A percentile compares a stretch with the other conserved stretches of the same genome.
Conservation (phyloP, 2,113 vertebrate genomes). For the Scartelaos histophorus region DNA sequence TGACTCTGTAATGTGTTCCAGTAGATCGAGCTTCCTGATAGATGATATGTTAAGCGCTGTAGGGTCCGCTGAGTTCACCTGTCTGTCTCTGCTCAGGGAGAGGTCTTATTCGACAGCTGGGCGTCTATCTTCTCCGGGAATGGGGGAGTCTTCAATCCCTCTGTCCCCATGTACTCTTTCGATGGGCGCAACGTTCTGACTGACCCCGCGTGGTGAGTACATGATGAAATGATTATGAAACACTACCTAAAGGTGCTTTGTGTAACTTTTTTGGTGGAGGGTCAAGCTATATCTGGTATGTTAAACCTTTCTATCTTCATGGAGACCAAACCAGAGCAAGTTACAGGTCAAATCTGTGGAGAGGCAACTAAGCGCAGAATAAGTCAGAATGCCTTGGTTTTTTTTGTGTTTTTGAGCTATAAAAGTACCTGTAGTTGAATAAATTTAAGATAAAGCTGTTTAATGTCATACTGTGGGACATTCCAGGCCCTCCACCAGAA, state of each 20-base stretch:
- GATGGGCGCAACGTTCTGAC: slow-evolving; percentile 85
- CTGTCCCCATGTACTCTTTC: slow-evolving; percentile 85
- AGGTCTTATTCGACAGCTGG: slow-evolving; percentile 87
- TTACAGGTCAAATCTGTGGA: too few species aligned
- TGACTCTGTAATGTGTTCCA: neutral
- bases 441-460: too few species aligned
- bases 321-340: neutral
- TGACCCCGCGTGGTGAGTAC: slow-evolving; percentile 83
- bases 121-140: slow-evolving; percentile 86
- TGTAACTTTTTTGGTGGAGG: too few species aligned
- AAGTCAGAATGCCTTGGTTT: too few species aligned
- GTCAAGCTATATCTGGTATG: too few species aligned
- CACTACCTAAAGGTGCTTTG: neutral
- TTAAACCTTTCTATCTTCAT: too few species aligned
- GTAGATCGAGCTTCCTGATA: neutral
- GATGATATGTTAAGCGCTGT: neutral
- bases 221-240: neutral
- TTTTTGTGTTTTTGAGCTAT: too few species aligned
- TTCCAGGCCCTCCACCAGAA: too few species aligned
- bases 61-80: neutral
- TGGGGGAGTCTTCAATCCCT: slow-evolving; percentile 74
- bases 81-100: slow-evolving; percentile 75
- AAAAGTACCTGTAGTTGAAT: too few species aligned
- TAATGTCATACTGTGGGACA: too few species aligned
- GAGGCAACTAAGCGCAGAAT: too few species aligned